Evolutionary conservation across 2,888 invertebrate genomes (phyloP).

Genomic region (Acrobasis repandana): DNA sequence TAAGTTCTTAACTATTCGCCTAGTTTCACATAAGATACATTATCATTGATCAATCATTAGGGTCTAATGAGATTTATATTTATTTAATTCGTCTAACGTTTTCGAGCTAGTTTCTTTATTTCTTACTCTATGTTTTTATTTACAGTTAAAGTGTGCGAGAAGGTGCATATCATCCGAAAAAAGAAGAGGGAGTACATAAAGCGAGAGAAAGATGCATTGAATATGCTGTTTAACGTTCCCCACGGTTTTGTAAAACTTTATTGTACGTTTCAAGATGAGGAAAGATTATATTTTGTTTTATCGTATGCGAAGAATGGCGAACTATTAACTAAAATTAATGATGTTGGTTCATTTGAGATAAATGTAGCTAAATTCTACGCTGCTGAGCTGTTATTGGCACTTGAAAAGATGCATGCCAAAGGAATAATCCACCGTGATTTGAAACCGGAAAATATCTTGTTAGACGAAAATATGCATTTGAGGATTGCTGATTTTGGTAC

Average conservation of each 20-base stretch:
- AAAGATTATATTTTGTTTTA: slow-evolving; percentile 96
- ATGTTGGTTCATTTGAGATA: slow-evolving; percentile 94
- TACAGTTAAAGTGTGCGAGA: slow-evolving; percentile 98
- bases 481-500: slow-evolving; percentile 99
- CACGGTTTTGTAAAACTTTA: slow-evolving; percentile 97
- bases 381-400: slow-evolving; percentile 95
- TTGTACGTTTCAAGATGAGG: slow-evolving; percentile 97
- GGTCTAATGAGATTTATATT: too few relatives aligned
- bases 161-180: slow-evolving; percentile 95
- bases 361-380: slow-evolving; percentile 96
- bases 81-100: too few relatives aligned
- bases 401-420: slow-evolving; percentile 94
- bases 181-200: slow-evolving; percentile 96
- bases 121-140: not conserved
- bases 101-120: too few relatives aligned
- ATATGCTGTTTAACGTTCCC: slow-evolving; percentile 89
- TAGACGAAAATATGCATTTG: slow-evolving; percentile 98
- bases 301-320: slow-evolving; percentile 98
- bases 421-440: slow-evolving; percentile 97
- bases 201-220: slow-evolving; percentile 96
- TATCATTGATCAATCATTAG: too few relatives aligned
- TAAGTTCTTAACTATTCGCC: slow-evolving; percentile 78
- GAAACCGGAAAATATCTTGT: slow-evolving; percentile 98
- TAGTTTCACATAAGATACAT: not conserved
- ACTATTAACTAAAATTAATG: slow-evolving; percentile 94